phyloP scores from a whole-genome alignment of 2,888 invertebrate genomes.

The Brachypterus glaber region DNA sequence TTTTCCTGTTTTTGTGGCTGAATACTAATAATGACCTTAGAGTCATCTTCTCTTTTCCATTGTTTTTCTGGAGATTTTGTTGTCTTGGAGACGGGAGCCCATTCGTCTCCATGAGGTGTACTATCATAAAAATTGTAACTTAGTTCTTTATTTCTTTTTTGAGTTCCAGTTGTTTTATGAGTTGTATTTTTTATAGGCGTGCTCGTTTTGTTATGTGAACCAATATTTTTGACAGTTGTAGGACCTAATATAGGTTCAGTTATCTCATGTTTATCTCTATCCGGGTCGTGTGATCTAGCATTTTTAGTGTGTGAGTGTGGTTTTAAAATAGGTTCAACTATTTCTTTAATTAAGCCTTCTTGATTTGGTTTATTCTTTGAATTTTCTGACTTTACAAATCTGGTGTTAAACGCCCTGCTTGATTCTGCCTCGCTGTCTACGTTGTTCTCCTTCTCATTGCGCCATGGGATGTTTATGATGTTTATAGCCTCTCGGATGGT shows the following conservation, averaged over 20 bases:
- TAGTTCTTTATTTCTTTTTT: slow-evolving; percentile 32
- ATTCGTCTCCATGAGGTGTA: slow-evolving; percentile 21
- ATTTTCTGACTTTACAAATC: slow-evolving; percentile 24
- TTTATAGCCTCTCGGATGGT: slow-evolving; percentile 41
- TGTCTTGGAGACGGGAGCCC: slow-evolving; percentile 28
- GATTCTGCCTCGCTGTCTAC: slow-evolving; percentile 44
- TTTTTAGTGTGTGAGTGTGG: slow-evolving; percentile 50
- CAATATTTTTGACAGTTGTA: slow-evolving; percentile 28
- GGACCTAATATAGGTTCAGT: slow-evolving; percentile 54
- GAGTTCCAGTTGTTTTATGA: slow-evolving; percentile 27
- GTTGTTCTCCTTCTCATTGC: slow-evolving; percentile 39
- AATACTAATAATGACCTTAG: slow-evolving; percentile 18
- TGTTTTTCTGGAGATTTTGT: slow-evolving; percentile 29
- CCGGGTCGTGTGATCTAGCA: slow-evolving; percentile 42
- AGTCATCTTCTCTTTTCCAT: slow-evolving; percentile 36
- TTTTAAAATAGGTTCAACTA: slow-evolving; percentile 64
- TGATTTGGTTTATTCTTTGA: slow-evolving; percentile 14
- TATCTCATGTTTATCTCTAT: slow-evolving; percentile 46
- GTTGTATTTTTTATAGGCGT: slow-evolving; percentile 37
- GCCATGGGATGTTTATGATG: slow-evolving; percentile 42
- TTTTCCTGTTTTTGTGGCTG: slow-evolving; percentile 22
- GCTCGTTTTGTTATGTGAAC: slow-evolving; percentile 16
- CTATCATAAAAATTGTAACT: slow-evolving; percentile 31
- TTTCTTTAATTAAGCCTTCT: slow-evolving; percentile 44
- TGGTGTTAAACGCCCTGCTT: slow-evolving; percentile 49